phyloP scores from a whole-genome alignment of 1,140 invertebrate species.

The Trichoplusia ni region DNA sequence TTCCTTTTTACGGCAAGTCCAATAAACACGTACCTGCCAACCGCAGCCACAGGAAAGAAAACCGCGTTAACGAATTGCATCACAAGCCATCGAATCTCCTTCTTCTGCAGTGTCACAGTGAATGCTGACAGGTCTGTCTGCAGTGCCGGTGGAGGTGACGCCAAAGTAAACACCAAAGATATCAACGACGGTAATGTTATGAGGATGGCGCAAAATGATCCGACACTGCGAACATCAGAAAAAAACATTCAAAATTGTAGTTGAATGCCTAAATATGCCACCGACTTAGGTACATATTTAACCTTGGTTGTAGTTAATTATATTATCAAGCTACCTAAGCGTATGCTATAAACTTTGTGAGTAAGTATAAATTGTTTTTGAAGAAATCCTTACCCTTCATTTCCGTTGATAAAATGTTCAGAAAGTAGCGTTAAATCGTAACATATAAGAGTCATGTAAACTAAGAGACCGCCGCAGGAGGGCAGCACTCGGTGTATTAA shows the following conservation, averaged over 20 bases:
- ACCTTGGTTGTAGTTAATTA: too few relatives aligned
- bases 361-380: too few relatives aligned
- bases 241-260: slow-evolving; percentile 11
- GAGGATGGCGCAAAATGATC: slow-evolving; percentile 75
- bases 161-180: slow-evolving; percentile 82
- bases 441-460: slow-evolving; percentile 67
- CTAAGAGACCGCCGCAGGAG: slow-evolving; percentile 65
- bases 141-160: slow-evolving; percentile 80
- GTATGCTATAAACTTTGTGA: too few relatives aligned
- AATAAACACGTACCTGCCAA: slow-evolving; percentile 83
- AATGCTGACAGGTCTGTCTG: slow-evolving; percentile 57
- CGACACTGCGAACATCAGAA: slow-evolving; percentile 65
- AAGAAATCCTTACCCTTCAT: slow-evolving; percentile 66
- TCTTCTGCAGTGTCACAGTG: slow-evolving; percentile 50
- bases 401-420: slow-evolving; percentile 56
- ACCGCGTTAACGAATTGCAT: slow-evolving; percentile 82
- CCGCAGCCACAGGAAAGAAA: slow-evolving; percentile 85
- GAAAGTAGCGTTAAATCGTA: slow-evolving; percentile 65
- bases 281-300: too few relatives aligned
- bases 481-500: slow-evolving; percentile 68
- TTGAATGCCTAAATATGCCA: too few relatives aligned
- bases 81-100: slow-evolving; percentile 80
- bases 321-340: too few relatives aligned
- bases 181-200: slow-evolving; percentile 81
- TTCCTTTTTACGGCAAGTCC: background rate